Evolutionary conservation across 2,888 invertebrate species (phyloP).

Genomic region (Zaprionus lineosus): DNA sequence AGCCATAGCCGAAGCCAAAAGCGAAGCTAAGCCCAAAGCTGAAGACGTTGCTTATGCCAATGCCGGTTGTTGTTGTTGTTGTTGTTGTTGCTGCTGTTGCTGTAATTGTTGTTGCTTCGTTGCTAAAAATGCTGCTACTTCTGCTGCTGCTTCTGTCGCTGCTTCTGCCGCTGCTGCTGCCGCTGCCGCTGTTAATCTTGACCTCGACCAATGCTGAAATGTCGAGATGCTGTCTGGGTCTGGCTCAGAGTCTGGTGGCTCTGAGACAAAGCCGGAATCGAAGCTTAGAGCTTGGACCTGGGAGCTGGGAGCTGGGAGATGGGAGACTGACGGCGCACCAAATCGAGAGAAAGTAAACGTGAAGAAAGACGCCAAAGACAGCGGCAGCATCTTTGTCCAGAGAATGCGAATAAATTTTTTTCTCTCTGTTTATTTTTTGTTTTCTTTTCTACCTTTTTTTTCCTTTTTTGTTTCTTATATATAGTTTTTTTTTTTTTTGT

Average conservation of each 20-base stretch:
- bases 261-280: slow-evolving; percentile 1
- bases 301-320: background rate
- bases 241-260: slow-evolving; percentile 24
- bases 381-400: slow-evolving; percentile 22
- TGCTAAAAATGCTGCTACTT: slow-evolving; percentile 30
- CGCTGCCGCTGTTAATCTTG: slow-evolving; percentile 59
- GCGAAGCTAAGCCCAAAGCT: too few relatives aligned
- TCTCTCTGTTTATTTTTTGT: background rate
- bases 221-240: slow-evolving; percentile 48
- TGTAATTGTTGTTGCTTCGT: slow-evolving; percentile 30
- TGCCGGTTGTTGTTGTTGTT: too few relatives aligned
- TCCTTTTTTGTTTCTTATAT: background rate
- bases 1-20: too few relatives aligned
- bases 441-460: background rate
- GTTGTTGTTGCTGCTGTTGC: too few relatives aligned
- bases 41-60: slow-evolving; percentile 35
- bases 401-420: slow-evolving; percentile 31
- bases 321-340: slow-evolving; percentile 53
- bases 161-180: slow-evolving; percentile 1
- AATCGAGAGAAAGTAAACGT: slow-evolving; percentile 68
- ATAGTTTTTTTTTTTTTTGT: slow-evolving; percentile 6
- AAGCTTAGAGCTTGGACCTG: slow-evolving; percentile 7
- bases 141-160: slow-evolving; percentile 1
- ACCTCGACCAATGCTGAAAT: slow-evolving; percentile 68
- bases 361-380: slow-evolving; percentile 22